Evolutionary conservation across 2,113 vertebrate genomes (phyloP), one percentile per base, ranked within the genome.

Genomic region (Ceyx cyanopectus): DNA sequence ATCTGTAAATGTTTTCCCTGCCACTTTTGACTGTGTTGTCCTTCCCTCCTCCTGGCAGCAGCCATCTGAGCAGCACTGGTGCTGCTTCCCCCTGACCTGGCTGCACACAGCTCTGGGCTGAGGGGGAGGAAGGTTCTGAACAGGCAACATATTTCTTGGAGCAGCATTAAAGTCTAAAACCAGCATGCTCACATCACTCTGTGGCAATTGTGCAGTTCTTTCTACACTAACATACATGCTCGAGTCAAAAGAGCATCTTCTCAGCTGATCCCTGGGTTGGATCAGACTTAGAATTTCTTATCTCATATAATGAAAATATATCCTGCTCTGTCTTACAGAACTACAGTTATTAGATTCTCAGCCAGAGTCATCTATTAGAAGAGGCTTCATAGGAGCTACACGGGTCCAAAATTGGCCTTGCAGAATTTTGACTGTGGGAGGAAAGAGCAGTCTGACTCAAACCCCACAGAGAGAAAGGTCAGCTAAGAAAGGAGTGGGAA

Each of bases 71-170:
- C 1, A 1, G 18, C 50, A 10, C 21, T 17, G 53, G 7, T 22
- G 40, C 26, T 40, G 12, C 60, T 81, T 41, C 41, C 63, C 61
- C 57, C 76, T 41, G 65, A 24, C 12, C 24, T 10, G 73, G 22
- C 48, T 61, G 26, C 40, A 26, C 5, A 1, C 21, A 43, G 0
- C 1, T 1, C 8, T n/a, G 40, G 48, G 23, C 12, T n/a, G 67
- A 73, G 32, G 62, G n/a, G 14, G 5, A 79, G 7, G n/a, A 3
- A 3, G 24, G 30, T 22, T 41, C 30, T 74, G 60, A 86, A 70
- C 32, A 65, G 20, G 51, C 1, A 2, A 34, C 8, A 4, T 37
- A n/a, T 57, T 37, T 69, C 54, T 66, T 50, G 29, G 30, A 2
- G 2, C 48, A 87, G 24, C 16, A 6, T 23, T 73, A 9, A 80